A percentile compares a stretch with the other conserved stretches of the same genome.
Conservation (phyloP, 2,113 vertebrate genomes). For the Trinectes maculatus region DNA sequence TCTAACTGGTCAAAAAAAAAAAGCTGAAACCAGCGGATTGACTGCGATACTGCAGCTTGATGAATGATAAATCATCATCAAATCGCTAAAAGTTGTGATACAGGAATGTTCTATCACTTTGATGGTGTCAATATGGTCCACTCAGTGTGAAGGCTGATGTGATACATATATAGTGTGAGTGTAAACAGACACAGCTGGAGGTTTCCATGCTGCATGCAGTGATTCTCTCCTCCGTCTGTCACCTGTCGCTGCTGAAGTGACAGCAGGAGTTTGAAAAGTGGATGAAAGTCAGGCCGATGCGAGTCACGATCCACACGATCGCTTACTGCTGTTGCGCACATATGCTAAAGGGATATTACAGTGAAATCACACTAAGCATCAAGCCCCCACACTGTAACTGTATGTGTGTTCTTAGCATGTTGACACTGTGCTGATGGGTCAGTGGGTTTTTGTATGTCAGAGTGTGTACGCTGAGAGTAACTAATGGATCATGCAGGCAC, state of each 20-base stretch:
- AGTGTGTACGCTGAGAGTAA: slow-evolving; percentile 55
- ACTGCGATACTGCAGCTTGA: no score
- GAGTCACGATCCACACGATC: neutral
- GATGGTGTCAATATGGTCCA: no score
- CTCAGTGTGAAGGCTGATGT: no score
- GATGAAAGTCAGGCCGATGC: slow-evolving; percentile 7
- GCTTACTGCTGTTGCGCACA: slow-evolving; percentile 2
- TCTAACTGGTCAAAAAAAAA: no score
- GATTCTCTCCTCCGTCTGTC: slow-evolving; percentile 4
- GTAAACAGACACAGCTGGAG: slow-evolving; percentile 5
- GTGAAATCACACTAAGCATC: no score
- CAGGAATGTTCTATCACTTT: no score
- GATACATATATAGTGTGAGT: no score
- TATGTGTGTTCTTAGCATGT: slow-evolving; percentile 38
- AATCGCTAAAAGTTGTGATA: no score
- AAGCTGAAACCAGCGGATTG: no score
- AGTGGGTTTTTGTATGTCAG: slow-evolving; percentile 27
- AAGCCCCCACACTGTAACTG: slow-evolving; percentile 18
- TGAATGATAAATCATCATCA: no score
- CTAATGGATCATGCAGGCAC: slow-evolving; percentile 77
- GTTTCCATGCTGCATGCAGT: neutral
- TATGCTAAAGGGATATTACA: neutral
- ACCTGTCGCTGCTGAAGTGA: slow-evolving; percentile 17
- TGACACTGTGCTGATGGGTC: slow-evolving; percentile 48
- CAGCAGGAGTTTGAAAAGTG: slow-evolving; percentile 9